These are phyloP conservation scores for Agonopterix alstromeriana DNA, from an alignment of 2,888 invertebrate genomes.

Conservation along the genomic window DNA sequence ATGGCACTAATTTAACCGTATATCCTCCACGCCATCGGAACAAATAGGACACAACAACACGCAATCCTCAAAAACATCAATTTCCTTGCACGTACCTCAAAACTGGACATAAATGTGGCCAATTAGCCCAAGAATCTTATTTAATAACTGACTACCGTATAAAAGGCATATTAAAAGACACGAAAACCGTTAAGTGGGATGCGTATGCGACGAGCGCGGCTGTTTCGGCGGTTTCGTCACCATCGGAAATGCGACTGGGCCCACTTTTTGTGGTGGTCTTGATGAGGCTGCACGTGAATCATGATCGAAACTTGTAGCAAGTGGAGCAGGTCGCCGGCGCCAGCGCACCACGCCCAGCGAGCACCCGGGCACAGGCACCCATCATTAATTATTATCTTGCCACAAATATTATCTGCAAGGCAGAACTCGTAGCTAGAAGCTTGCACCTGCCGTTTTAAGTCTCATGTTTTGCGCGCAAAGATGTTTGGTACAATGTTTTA, in stretches of 20 bases:
- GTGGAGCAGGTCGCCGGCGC: constrained; percentile 56
- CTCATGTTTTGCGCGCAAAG: too few species aligned
- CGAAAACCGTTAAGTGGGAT: constrained; percentile 63
- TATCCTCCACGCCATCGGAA: constrained; percentile 22
- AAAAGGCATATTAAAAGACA: constrained; percentile 59
- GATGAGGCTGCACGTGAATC: constrained; percentile 43
- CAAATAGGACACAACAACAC: constrained; percentile 21
- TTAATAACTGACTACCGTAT: constrained; percentile 66
- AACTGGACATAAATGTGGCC: constrained; percentile 48
- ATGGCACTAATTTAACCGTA: constrained; percentile 26
- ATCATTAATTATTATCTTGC: constrained; percentile 54
- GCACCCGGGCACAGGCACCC: constrained; percentile 36
- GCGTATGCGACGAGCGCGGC: constrained; percentile 40
- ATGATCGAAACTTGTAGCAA: constrained; percentile 40
- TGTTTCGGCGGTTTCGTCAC: constrained; percentile 48
- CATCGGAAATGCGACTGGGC: constrained; percentile 50
- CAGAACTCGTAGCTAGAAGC: constrained; percentile 18
- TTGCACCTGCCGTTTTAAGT: constrained; percentile 13
- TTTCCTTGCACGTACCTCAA: constrained; percentile 36
- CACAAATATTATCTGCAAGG: constrained; percentile 34
- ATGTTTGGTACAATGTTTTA: too few species aligned
- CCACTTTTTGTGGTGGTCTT: constrained; percentile 45
- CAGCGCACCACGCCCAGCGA: constrained; percentile 54
- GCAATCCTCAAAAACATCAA: constrained; percentile 37
- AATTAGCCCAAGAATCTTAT: constrained; percentile 61